Evolutionary conservation across 2,888 invertebrate species (phyloP).

Genomic region (Eudasyphora cyanicolor): DNA sequence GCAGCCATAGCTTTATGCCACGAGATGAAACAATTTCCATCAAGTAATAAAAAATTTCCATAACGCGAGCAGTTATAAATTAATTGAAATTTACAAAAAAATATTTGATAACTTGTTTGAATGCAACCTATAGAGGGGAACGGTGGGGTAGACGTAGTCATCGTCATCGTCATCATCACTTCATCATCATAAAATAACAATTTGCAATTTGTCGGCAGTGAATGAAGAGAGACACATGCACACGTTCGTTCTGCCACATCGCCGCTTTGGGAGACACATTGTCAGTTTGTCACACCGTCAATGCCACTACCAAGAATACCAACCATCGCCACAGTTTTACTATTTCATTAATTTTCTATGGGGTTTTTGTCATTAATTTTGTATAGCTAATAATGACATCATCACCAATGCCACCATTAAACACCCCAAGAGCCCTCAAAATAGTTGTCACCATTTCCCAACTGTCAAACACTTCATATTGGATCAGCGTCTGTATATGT

Average conservation of each 20-base stretch:
- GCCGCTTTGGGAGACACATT: constrained; percentile 3
- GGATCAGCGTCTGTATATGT: background rate
- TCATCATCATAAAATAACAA: constrained; percentile 62
- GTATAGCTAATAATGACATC: constrained; percentile 60
- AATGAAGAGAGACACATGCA: constrained; percentile 21
- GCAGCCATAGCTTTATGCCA: background rate
- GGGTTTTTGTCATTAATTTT: constrained; percentile 58
- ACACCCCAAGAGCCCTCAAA: background rate
- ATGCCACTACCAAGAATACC: background rate
- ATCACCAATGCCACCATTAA: constrained; percentile 26
- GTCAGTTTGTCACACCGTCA: background rate
- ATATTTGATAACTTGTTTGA: constrained; percentile 15
- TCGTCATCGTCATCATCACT: constrained; percentile 42
- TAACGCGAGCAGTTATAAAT: constrained; percentile 15
- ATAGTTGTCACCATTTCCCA: background rate
- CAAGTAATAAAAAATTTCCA: background rate
- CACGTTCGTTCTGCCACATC: too few relatives aligned
- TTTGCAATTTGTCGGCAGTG: constrained; percentile 26
- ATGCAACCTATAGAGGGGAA: background rate
- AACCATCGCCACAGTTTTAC: background rate
- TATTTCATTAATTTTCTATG: constrained; percentile 42
- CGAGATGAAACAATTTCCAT: constrained; percentile 1
- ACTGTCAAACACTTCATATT: background rate
- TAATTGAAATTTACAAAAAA: constrained; percentile 23
- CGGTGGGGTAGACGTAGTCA: background rate